Conservation (phyloP, 1,140 invertebrate species). For the Thalassaphorura encarpata region DNA sequence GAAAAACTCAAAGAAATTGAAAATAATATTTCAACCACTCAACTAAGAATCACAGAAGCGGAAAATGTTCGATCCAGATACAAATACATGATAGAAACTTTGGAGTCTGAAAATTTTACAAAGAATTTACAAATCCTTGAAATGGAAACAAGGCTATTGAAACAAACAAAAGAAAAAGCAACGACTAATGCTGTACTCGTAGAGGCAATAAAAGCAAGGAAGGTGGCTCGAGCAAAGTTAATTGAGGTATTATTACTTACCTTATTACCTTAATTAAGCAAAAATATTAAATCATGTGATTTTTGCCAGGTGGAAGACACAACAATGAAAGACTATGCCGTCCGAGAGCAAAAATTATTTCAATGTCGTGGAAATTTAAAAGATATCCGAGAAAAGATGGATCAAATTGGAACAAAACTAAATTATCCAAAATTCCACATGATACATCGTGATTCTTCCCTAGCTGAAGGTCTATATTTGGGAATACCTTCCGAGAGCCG, state of each 20-base stretch:
- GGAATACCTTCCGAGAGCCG: not conserved
- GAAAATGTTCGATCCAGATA: conserved; percentile 29
- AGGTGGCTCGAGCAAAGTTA: conserved; percentile 8
- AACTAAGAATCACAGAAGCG: conserved; percentile 30
- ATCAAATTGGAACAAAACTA: conserved; percentile 25
- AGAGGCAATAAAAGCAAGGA: conserved; percentile 20
- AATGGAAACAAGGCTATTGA: conserved; percentile 9
- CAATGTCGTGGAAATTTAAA: conserved; percentile 21
- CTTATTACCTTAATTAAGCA: not conserved
- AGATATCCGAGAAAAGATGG: conserved; percentile 29
- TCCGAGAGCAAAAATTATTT: conserved; percentile 26
- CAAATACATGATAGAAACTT: conserved; percentile 21
- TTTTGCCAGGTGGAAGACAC: conserved; percentile 19
- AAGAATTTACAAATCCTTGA: conserved; percentile 14
- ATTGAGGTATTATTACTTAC: conserved; percentile 18
- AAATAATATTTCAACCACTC: conserved; percentile 23
- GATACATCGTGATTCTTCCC: conserved; percentile 28
- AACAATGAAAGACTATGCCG: conserved; percentile 22
- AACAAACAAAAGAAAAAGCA: conserved; percentile 19
- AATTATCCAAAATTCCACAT: conserved; percentile 30
- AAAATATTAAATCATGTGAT: not conserved
- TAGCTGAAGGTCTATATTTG: conserved; percentile 19
- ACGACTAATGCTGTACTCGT: conserved; percentile 10
- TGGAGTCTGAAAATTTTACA: conserved; percentile 27
- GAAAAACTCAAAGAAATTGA: conserved; percentile 23